Percentiles rank a stretch among this genome's conserved stretches.
These are phyloP conservation scores for Xylota sylvarum DNA, from an alignment of 2,888 invertebrate genomes.

Conservation along the genomic window DNA sequence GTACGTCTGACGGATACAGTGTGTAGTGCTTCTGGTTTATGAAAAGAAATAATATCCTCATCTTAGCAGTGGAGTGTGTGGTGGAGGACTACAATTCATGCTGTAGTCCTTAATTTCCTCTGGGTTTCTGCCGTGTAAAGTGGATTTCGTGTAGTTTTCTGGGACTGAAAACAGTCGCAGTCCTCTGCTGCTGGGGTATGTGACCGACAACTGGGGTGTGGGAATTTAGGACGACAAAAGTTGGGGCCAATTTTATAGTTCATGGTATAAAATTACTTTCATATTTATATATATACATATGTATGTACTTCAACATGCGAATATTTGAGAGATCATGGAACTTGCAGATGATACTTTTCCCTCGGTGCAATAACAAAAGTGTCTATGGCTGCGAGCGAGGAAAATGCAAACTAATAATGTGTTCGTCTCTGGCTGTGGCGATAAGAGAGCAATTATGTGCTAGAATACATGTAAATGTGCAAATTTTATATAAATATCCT, in stretches of 20 bases:
- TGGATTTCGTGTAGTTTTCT: slow-evolving; percentile 44
- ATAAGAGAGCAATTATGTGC: slow-evolving; percentile 59
- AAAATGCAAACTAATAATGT: slow-evolving; percentile 49
- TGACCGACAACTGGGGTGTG: slow-evolving; percentile 6
- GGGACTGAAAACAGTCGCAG: slow-evolving; percentile 53
- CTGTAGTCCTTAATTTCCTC: slow-evolving; percentile 71
- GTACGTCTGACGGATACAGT: slow-evolving; percentile 53
- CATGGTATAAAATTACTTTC: slow-evolving; percentile 58
- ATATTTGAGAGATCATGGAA: slow-evolving; percentile 70
- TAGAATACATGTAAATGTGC: slow-evolving; percentile 42
- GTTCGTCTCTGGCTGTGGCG: slow-evolving; percentile 14
- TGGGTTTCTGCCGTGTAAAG: slow-evolving; percentile 44
- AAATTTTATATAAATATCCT: slow-evolving; percentile 10
- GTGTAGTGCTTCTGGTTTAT: slow-evolving; percentile 56
- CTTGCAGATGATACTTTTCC: slow-evolving; percentile 84
- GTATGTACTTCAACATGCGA: neutral
- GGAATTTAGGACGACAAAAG: slow-evolving; percentile 59
- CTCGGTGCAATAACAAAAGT: slow-evolving; percentile 82
- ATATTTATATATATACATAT: slow-evolving; percentile 11
- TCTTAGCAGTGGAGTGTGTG: slow-evolving; percentile 11
- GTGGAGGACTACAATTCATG: slow-evolving; percentile 43
- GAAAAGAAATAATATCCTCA: slow-evolving; percentile 70
- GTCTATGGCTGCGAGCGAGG: slow-evolving; percentile 84
- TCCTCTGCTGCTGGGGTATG: neutral
- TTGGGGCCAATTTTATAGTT: slow-evolving; percentile 70